Conservation (phyloP, 2,113 vertebrate species). For the Ochotona princeps region DNA sequence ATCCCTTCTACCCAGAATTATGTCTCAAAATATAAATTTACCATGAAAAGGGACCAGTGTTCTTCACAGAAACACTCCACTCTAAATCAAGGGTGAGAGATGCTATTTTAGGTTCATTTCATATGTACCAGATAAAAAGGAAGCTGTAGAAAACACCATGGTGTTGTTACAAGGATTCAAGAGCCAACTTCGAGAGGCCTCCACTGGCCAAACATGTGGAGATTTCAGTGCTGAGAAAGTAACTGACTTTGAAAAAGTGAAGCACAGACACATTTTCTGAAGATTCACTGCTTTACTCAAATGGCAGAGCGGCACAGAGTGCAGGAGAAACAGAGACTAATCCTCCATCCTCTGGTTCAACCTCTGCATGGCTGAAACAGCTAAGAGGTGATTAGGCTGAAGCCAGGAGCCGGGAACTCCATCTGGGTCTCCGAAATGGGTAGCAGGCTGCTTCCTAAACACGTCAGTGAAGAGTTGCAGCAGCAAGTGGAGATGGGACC, state of each 20-base stretch:
- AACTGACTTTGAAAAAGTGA: background rate
- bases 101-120: background rate
- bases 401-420: too few species aligned
- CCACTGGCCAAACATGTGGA: background rate
- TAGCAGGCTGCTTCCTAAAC: too few species aligned
- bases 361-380: too few species aligned
- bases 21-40: background rate
- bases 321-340: too few species aligned
- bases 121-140: background rate
- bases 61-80: background rate
- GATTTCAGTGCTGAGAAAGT: background rate
- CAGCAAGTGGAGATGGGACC: too few species aligned
- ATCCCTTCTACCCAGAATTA: background rate
- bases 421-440: too few species aligned
- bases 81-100: background rate
- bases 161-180: constrained; percentile 9
- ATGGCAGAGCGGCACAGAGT: too few species aligned
- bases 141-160: background rate
- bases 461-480: too few species aligned
- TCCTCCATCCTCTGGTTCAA: too few species aligned
- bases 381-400: too few species aligned
- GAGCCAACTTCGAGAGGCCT: background rate
- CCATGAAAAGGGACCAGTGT: background rate
- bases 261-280: background rate
- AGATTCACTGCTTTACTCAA: too few species aligned